phyloP scores from a whole-genome alignment of 2,797 vertebrate genomes.

The Antennarius maculatus region DNA sequence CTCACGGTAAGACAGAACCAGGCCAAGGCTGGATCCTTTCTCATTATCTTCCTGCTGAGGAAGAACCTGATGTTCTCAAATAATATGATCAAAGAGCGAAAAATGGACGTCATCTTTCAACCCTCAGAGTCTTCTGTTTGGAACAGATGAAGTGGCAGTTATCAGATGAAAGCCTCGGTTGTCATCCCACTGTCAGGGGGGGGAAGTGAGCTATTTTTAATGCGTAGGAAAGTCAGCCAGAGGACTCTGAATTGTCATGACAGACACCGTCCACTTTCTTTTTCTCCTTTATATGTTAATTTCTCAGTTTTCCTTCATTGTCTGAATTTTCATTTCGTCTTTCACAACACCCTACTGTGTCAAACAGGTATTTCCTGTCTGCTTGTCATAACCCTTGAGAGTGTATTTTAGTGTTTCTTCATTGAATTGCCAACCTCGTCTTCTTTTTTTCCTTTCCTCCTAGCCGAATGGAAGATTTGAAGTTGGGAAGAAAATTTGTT shows the following conservation, averaged over 20 bases:
- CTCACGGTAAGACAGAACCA: slow-evolving; percentile 86
- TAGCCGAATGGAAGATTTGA: slow-evolving; percentile 97
- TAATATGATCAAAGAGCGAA: slow-evolving; percentile 41
- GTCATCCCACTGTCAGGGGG: slow-evolving; percentile 30
- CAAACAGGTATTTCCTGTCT: not conserved
- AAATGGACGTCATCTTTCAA: slow-evolving; percentile 41
- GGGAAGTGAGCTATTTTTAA: not conserved
- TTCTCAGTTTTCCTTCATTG: slow-evolving; percentile 12
- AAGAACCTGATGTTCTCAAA: slow-evolving; percentile 23
- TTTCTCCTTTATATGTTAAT: not conserved
- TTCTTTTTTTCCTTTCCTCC: not conserved
- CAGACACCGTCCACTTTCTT: not conserved
- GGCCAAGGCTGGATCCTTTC: not conserved
- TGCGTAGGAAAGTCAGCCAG: not conserved
- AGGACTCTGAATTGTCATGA: slow-evolving; percentile 18
- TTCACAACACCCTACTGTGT: not conserved
- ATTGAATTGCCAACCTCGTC: slow-evolving; percentile 1
- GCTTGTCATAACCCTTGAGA: not conserved
- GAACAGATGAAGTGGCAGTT: slow-evolving; percentile 32
- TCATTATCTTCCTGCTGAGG: slow-evolving; percentile 18
- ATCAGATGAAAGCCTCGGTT: slow-evolving; percentile 39
- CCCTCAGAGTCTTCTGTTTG: slow-evolving; percentile 25
- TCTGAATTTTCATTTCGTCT: not conserved
- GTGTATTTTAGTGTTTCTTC: not conserved
- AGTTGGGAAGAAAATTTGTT: slow-evolving; percentile 98